Evolutionary conservation across 1,140 invertebrate species (phyloP).

Genomic region (Neodiprion virginianus): DNA sequence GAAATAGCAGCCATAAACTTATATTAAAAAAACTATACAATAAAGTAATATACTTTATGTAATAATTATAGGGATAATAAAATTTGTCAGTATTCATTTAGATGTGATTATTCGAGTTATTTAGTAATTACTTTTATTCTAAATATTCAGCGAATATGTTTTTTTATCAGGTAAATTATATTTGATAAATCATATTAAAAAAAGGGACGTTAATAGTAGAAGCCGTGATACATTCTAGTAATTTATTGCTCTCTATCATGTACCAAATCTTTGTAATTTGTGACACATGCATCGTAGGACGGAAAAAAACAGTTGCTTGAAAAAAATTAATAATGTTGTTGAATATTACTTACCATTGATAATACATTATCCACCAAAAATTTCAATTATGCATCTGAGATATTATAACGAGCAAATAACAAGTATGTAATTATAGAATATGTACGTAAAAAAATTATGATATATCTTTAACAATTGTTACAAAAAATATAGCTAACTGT

Average conservation of each 20-base stretch:
- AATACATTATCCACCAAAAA: not conserved
- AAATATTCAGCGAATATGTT: not conserved
- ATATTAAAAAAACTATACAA: not conserved
- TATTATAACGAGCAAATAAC: not conserved
- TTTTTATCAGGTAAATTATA: not conserved
- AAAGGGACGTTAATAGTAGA: not conserved
- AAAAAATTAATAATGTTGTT: not conserved
- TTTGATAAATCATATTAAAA: not conserved
- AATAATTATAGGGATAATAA: not conserved
- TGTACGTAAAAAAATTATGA: not conserved
- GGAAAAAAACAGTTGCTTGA: not conserved
- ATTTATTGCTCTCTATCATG: not conserved
- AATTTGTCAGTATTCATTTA: not conserved
- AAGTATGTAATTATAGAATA: constrained; percentile 2
- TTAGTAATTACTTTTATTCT: not conserved
- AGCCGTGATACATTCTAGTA: not conserved
- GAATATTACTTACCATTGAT: not conserved
- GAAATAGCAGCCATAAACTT: not conserved
- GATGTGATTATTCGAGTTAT: constrained; percentile 7
- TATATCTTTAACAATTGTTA: not conserved
- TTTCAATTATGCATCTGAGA: not conserved
- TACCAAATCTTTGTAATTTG: not conserved
- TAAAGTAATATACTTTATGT: not conserved
- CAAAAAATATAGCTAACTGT: not conserved
- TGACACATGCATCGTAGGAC: not conserved